Evolutionary conservation across 1,140 invertebrate genomes (phyloP), one percentile per base, ranked within the genome.

Genomic region (Penaeus japonicus): DNA sequence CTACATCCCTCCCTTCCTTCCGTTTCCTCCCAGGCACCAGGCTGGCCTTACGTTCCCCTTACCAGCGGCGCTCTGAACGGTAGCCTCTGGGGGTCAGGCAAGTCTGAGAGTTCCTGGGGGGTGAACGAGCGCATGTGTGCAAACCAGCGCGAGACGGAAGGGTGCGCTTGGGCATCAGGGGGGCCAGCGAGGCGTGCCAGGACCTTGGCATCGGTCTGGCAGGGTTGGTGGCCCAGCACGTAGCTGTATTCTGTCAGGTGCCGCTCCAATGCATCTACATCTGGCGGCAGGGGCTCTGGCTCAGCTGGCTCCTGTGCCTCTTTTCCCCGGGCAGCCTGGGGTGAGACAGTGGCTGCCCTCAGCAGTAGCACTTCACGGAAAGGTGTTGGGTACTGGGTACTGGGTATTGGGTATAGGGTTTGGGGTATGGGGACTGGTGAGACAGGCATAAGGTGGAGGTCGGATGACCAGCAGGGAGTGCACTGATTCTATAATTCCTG

Each of bases 231-330:
- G n/a, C 91, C 92, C 84, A 77, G 79, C 35, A 92, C 59, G 85
- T 92, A 92, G 90, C 92, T 92, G 35, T 90, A 82, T 27, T 90
- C 70, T 54, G 81, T 83, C 57, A 92, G 89, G 79, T 91, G 90
- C 2, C 77, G 54, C 87, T 92, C 90, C 55, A 92, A 65, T 10
- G 78, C 78, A 55, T 62, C 79, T 70, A 88, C 53, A n/a, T 83
- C 73, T 22, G 87, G 87, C 18, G 47, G 47, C 47, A 47, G 47
- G 47, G 47, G 47, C 47, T 47, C 47, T 47, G 47, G 7, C 15
- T 47, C 47, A 15, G 47, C 47, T 15, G 47, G 47, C 10, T 47
- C 47, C 47, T 47, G 47, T 47, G 47, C 47, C 47, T 47, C 47
- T 47, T 47, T 47, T 47, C 47, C 47, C 47, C 47, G 47, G 47